These are phyloP conservation scores for Polymixis flavicincta DNA, from an alignment of 2,888 invertebrate genomes.

Conservation along the genomic window DNA sequence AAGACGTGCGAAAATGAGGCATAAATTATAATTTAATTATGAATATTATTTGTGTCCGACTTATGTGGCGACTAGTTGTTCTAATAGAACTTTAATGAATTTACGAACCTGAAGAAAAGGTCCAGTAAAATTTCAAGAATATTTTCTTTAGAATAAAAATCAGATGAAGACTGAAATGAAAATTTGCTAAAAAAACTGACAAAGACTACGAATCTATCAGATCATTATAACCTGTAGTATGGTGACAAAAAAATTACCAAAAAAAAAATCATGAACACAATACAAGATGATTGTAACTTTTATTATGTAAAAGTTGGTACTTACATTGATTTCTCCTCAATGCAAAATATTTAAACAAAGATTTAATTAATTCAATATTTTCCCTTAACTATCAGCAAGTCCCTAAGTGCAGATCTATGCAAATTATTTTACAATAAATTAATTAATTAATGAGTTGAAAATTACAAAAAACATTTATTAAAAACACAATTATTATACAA, in stretches of 20 bases:
- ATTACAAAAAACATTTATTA: background rate
- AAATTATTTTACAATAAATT: background rate
- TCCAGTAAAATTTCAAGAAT: background rate
- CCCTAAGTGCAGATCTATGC: constrained; percentile 3
- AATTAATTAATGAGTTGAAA: background rate
- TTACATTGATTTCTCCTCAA: background rate
- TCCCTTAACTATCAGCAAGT: constrained; percentile 5
- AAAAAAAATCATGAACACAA: background rate
- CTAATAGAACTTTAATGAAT: constrained; percentile 45
- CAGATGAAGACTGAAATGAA: background rate
- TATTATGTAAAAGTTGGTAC: background rate
- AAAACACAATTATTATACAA: constrained; percentile 11
- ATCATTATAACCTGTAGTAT: background rate
- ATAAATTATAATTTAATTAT: constrained; percentile 74
- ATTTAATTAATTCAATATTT: constrained; percentile 4
- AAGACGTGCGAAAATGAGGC: constrained; percentile 67
- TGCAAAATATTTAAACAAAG: background rate
- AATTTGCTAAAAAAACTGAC: background rate
- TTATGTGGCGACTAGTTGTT: constrained; percentile 42
- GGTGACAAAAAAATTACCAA: background rate
- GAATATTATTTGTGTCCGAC: constrained; percentile 50
- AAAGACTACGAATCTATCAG: background rate
- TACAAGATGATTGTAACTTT: background rate
- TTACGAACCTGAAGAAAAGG: background rate
- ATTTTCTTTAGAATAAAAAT: background rate